Conservation (phyloP, 2,888 invertebrate species). For the Oxyteleia sp. region DNA sequence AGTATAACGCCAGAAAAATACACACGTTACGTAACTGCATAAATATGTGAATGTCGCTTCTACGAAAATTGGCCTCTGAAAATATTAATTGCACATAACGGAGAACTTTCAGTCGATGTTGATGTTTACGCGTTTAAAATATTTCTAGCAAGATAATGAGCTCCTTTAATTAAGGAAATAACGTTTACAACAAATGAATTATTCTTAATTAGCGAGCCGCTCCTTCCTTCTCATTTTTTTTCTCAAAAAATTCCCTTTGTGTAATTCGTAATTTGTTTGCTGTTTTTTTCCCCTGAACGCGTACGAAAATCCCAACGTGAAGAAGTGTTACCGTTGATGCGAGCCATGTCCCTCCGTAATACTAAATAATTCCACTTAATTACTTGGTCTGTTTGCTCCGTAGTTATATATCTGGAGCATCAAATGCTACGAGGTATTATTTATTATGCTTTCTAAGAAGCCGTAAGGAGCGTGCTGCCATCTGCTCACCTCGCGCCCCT, state of each 20-base stretch:
- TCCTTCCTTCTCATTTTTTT: constrained; percentile 14
- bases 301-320: constrained; percentile 28
- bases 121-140: constrained; percentile 16
- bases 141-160: constrained; percentile 17
- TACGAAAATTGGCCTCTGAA: neutral
- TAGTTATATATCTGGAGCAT: constrained; percentile 47
- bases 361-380: constrained; percentile 85
- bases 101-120: constrained; percentile 3
- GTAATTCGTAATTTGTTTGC: constrained; percentile 12
- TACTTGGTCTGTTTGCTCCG: constrained; percentile 78
- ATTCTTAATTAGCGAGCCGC: constrained; percentile 16
- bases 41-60: constrained; percentile 8
- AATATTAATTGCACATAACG: constrained; percentile 3
- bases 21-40: constrained; percentile 2
- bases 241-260: constrained; percentile 20
- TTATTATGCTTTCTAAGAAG: constrained; percentile 78
- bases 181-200: constrained; percentile 5
- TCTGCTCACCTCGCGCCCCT: constrained; percentile 44
- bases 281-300: constrained; percentile 29
- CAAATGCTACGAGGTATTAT: constrained; percentile 76
- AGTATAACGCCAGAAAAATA: constrained; percentile 32
- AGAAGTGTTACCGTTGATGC: constrained; percentile 74
- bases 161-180: constrained; percentile 27
- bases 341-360: constrained; percentile 75
- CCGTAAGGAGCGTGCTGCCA: constrained; percentile 67